Base-by-base conservation (phyloP, 2,797 vertebrate species). In the Eupleurogrammus muticus region DNA sequence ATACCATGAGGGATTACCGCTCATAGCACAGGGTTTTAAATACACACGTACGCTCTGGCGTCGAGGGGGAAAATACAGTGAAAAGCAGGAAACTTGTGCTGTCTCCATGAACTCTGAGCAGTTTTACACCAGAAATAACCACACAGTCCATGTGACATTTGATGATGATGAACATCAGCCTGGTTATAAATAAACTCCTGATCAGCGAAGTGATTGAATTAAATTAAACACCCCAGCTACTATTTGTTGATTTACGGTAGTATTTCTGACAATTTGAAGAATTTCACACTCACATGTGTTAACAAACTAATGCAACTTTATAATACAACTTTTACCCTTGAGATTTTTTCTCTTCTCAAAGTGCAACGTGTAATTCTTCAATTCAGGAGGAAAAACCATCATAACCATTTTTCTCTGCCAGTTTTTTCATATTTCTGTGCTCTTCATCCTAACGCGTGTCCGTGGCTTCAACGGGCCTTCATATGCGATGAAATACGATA, bases 1-100 rank as follows among this genome's bases (percentile, higher is more conserved):
- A 73, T 68, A 62, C 66, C 70, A 55, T 60, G 4, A 68, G 76
- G 84, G 79, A 83, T 89, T 80, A 76, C 75, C 11, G 66, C 73
- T 80, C 64, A 28, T 0, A 0, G 17, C 48, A 64, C 3, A 0
- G 23, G 57, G 53, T 59, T 66, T 68, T 66, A 60, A 73, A 71
- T n/a, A 24, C 51, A 52, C 32, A 52, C 40, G 21, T 32, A 28
- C 35, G 54, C 35, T 16, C 19, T 49, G 32, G 52, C 67, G 35
- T 14, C 4, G 35, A 21, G 48, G 7, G 44, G 10, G 10, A 14
- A 5, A 34, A 5, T 16, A 5, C 14, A 14, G 38, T 42, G 3
- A 16, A 42, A 19, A 47, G n/a, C n/a, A n/a, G 6, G 34, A 10
- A 21, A 55, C 14, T 52, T 44, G 9, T 46, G 24, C 46, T n/a